Base-by-base conservation (phyloP, 1,140 invertebrate genomes). In the Eulimnadia texana region DNA sequence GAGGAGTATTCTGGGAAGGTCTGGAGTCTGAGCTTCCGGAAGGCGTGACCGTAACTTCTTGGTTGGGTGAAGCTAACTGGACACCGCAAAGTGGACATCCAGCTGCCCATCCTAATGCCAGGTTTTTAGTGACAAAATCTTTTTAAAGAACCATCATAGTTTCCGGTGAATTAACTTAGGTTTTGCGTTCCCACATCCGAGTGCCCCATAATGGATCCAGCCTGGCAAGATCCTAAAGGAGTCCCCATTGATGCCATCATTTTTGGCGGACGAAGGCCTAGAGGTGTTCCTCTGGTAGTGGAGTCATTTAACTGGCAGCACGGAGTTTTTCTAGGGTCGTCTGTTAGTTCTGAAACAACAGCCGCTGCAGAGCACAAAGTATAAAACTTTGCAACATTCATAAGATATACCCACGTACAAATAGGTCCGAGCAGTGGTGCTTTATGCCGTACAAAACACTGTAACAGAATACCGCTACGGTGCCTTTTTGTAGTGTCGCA, bases 1-100 rank as follows among this genome's bases (percentile, higher is more conserved):
- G 96, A n/a, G 90, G 89, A 11, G 87, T 93, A 0, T 95, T 80
- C 73, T 99, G 97, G 97, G 97, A 99, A 74, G 97, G 97, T 10
- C 82, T 99, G 79, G 92, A 94, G 69, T 82, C 88, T 63, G 86
- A 91, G 68, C 69, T 84, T 23, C 71, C 76, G 0, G 62, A 74
- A 20, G 73, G 80, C 28, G 74, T 85, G 1, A 72, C 68, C 64
- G 82, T 96, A 16, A 91, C 80, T 2, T 89, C 92, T 69, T 98
- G 93, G 93, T 75, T 80, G 61, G 88, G 87, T 16, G 81, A 86
- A 9, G 75, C 79, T 3, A 62, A 54, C 1, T 96, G 91, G 89
- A 76, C 73, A n/a, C 77, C 75, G 56, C 80, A 79, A 3, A 76
- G 74, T 16, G 81, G 78, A 25, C 71, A 78, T 10, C 84, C 85